Evolutionary conservation across 2,113 vertebrate species (phyloP), one percentile per base, ranked within the genome.

Genomic region (Sula dactylatra): DNA sequence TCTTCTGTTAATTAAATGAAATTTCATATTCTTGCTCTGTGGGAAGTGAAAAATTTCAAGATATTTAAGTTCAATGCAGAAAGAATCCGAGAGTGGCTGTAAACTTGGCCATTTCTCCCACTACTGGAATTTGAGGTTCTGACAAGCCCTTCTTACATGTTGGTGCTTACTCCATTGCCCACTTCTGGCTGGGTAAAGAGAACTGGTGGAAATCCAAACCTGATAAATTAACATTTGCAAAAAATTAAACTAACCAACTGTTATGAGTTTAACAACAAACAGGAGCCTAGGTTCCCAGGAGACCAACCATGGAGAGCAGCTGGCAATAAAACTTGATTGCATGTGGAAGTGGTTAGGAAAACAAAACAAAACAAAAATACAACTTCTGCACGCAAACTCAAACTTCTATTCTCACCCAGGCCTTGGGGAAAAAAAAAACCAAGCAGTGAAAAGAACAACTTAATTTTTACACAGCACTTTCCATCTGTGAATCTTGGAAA

Each of bases 261-360:
- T 20, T 82, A 45, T 5, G n/a, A 87, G 66, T 90, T 91, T 91
- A 91, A 89, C 78, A 93, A 82, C 91, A 94, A 96, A 87, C 45
- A 5, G 90, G 54, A 95, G 84, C 58, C 58, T 54, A 19, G 11
- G 0, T 25, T 82, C 92, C 95, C 95, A 86, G 67, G 91, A 85
- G 93, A 96, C 70, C 89, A 42, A 64, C 62, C 84, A 61, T 24
- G 50, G 74, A 55, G 70, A 77, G 78, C 85, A 93, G 81, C 89
- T 93, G 87, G 87, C 93, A 94, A 62, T 81, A 95, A 82, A 95
- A 91, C 58, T 72, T 65, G 65, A 72, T 40, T 94, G 62, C 95
- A 93, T 87, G 86, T 93, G 93, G 91, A 97, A 96, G 83, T 27
- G 70, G 70, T 94, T 96, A 94, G 66, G 27, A 86, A 95, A 94